These are phyloP conservation scores for Halcyon badia DNA, from an alignment of 2,797 vertebrate species.

Conservation along the genomic window DNA sequence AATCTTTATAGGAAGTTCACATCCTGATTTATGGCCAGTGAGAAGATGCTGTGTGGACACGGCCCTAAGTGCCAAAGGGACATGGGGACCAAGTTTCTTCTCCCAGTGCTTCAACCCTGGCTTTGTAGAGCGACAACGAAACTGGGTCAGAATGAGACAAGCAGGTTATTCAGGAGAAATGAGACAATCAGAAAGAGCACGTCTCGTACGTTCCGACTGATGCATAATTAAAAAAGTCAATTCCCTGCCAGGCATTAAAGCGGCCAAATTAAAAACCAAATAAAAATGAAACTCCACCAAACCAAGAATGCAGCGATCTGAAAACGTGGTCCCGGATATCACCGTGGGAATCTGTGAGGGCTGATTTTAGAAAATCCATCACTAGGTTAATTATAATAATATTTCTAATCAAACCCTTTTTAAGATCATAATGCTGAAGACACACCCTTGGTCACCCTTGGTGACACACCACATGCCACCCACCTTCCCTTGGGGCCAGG, in stretches of 20 bases:
- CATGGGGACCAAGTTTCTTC: neutral
- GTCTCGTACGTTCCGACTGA: neutral
- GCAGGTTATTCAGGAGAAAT: neutral
- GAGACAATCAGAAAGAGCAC: neutral
- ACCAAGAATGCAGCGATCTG: rapidly evolving
- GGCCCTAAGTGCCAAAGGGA: neutral
- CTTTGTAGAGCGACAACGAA: rapidly evolving
- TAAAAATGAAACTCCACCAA: neutral
- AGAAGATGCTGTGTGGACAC: neutral
- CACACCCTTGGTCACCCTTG: rapidly evolving
- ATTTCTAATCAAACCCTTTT: neutral
- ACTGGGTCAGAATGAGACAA: neutral
- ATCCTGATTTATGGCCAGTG: neutral
- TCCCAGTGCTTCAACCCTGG: neutral
- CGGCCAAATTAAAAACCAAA: neutral
- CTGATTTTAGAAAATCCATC: neutral
- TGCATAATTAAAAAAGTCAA: neutral
- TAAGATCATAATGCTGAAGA: neutral
- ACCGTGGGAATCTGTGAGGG: neutral
- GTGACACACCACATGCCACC: rapidly evolving
- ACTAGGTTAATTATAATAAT: neutral
- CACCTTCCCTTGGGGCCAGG: rapidly evolving
- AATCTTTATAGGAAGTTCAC: neutral
- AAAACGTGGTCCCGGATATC: rapidly evolving
- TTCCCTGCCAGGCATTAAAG: neutral